phyloP scores from a whole-genome alignment of 2,113 vertebrate genomes.

The Vulpes ferrilata region DNA sequence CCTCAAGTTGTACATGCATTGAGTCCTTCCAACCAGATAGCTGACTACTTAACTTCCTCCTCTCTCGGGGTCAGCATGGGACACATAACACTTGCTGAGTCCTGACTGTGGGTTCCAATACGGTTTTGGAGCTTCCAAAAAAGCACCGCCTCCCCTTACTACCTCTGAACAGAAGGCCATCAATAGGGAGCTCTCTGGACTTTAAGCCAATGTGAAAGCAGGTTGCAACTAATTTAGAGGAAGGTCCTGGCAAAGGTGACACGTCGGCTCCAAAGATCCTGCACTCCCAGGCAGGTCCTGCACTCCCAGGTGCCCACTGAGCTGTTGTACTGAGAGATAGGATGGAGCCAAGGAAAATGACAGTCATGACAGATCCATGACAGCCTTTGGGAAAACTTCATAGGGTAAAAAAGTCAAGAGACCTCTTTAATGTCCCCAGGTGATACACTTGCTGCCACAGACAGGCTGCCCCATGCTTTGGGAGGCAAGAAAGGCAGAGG shows the following conservation, averaged over 20 bases:
- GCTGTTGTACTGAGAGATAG: not conserved
- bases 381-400: not conserved
- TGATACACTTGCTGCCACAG: not conserved
- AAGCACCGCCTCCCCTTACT: not conserved
- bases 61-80: not conserved
- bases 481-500: not conserved
- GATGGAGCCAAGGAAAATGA: accelerated
- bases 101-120: not conserved
- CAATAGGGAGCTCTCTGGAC: not conserved
- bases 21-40: not conserved
- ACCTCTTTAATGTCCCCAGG: not conserved
- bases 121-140: not conserved
- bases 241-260: not conserved
- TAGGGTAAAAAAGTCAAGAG: not conserved
- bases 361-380: not conserved
- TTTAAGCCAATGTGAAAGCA: not conserved
- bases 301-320: too few species aligned
- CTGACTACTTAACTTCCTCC: not conserved
- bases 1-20: not conserved
- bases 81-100: not conserved
- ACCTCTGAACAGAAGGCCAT: not conserved
- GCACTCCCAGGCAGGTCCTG: too few species aligned
- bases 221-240: not conserved
- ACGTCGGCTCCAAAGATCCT: too few species aligned
- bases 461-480: not conserved